These are phyloP conservation scores for Oophaga sylvatica DNA, from an alignment of 2,797 vertebrate genomes.

Conservation along the genomic window DNA sequence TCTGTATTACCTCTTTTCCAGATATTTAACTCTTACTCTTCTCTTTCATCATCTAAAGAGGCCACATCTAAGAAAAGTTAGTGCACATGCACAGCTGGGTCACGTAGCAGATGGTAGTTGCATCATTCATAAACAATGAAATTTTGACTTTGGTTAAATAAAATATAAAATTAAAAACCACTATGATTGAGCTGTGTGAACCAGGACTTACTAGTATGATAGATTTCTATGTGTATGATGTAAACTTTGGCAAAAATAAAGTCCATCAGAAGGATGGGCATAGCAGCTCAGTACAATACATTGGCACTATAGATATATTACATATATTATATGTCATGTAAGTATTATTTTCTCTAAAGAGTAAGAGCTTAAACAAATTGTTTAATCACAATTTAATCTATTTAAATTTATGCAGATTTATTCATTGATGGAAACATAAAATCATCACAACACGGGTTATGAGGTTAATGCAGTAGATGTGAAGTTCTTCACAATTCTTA, in stretches of 20 bases:
- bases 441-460: slow-evolving; percentile 43
- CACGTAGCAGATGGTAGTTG: background rate
- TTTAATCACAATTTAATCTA: slow-evolving; percentile 28
- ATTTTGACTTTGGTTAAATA: too few relatives aligned
- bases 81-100: background rate
- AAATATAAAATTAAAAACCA: too few relatives aligned
- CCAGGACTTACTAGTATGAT: background rate
- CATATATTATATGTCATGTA: background rate
- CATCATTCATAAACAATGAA: too few relatives aligned
- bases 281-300: background rate
- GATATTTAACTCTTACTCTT: background rate
- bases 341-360: background rate
- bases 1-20: background rate
- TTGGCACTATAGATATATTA: background rate
- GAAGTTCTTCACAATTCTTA: slow-evolving; percentile 1
- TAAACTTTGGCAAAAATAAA: background rate
- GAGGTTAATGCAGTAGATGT: slow-evolving; percentile 44
- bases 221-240: too few relatives aligned
- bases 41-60: background rate
- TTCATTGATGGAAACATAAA: slow-evolving; percentile 36
- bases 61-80: background rate
- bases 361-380: background rate
- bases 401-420: slow-evolving; percentile 40
- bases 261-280: background rate
- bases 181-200: too few relatives aligned